Conservation (phyloP, 2,888 invertebrate genomes). For the Xylota sylvarum region DNA sequence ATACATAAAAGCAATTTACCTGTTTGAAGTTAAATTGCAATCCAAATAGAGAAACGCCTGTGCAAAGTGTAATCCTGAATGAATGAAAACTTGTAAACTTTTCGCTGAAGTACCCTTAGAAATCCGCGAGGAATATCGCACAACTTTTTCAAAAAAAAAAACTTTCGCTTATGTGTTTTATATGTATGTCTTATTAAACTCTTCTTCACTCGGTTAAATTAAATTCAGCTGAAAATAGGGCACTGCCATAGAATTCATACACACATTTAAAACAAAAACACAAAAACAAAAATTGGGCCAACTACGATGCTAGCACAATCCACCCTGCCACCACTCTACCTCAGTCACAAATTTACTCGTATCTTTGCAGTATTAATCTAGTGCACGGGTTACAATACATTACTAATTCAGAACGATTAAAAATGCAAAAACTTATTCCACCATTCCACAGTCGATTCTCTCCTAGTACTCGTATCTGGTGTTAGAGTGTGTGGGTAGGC, state of each 20-base stretch:
- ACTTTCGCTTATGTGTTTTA: conserved; percentile 13
- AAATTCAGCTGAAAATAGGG: conserved; percentile 61
- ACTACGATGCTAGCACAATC: conserved; percentile 48
- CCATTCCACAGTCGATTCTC: not conserved
- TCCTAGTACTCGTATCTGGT: conserved; percentile 8
- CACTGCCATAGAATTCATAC: conserved; percentile 32
- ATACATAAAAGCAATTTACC: conserved; percentile 49
- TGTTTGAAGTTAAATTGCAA: conserved; percentile 40
- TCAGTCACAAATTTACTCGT: conserved; percentile 20
- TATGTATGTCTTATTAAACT: conserved; percentile 42
- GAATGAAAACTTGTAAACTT: conserved; percentile 10
- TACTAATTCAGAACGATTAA: conserved; percentile 69
- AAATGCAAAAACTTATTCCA: conserved; percentile 59
- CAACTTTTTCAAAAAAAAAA: conserved; percentile 2
- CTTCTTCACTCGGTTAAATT: conserved; percentile 39
- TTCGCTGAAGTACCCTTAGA: conserved; percentile 3
- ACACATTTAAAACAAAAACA: conserved; percentile 14
- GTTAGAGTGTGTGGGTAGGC: conserved; percentile 2
- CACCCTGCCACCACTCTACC: conserved; percentile 35
- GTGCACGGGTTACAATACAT: conserved; percentile 55
- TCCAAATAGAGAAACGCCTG: conserved; percentile 23
- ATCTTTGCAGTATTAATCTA: conserved; percentile 62
- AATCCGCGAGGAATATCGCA: conserved; percentile 8
- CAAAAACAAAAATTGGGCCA: conserved; percentile 45
- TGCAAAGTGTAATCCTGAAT: conserved; percentile 1